Evolutionary conservation across 2,888 invertebrate species (phyloP).

Genomic region (Petrophora chlorosata): DNA sequence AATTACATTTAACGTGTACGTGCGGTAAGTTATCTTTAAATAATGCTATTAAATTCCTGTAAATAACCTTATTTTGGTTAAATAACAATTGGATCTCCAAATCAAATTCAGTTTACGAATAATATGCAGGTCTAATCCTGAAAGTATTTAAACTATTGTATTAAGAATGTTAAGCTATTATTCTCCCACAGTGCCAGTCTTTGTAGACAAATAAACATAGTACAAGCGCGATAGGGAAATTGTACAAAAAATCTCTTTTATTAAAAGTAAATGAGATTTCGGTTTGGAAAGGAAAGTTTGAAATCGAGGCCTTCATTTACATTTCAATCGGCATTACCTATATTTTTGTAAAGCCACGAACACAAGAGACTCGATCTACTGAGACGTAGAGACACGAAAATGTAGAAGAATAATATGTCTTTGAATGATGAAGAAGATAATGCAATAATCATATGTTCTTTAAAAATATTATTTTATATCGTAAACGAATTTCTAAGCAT

Average conservation of each 20-base stretch:
- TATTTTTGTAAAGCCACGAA: constrained; percentile 51
- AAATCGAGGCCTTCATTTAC: constrained; percentile 72
- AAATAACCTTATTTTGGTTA: no score
- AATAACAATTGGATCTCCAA: no score
- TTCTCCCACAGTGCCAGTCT: no score
- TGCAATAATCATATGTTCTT: constrained; percentile 21
- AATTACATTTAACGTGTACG: no score
- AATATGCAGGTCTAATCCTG: no score
- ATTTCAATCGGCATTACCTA: constrained; percentile 77
- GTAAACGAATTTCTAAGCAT: no score
- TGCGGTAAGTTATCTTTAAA: no score
- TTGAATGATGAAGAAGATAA: constrained; percentile 21
- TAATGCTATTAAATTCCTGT: no score
- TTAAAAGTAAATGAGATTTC: constrained; percentile 59
- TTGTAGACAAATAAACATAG: constrained; percentile 41
- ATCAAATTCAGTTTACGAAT: no score
- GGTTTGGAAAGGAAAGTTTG: constrained; percentile 53
- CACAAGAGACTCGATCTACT: constrained; percentile 18
- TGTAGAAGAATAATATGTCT: constrained; percentile 12
- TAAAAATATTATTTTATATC: constrained; percentile 3
- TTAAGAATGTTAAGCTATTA: no score
- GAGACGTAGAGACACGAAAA: constrained; percentile 21
- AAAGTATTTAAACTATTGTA: no score
- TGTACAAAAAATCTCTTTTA: constrained; percentile 49
- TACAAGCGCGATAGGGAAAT: constrained; percentile 38